A percentile compares a stretch with the other conserved stretches of the same genome.
These are phyloP conservation scores for Tyrannus savana DNA, from an alignment of 2,113 vertebrate species.

Conservation along the genomic window DNA sequence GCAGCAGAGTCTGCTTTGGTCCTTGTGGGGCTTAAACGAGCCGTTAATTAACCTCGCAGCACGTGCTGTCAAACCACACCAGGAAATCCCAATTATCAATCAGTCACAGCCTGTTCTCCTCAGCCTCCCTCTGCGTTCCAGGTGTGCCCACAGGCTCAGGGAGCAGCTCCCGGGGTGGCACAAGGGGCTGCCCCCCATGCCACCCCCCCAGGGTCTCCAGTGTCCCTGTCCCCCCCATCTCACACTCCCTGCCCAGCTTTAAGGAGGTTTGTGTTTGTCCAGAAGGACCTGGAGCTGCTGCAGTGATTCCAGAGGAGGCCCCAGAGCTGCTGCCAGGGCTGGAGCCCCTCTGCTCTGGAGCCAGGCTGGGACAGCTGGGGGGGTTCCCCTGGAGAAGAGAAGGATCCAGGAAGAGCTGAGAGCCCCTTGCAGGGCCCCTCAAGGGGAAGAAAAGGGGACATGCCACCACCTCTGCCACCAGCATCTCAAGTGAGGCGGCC, in stretches of 20 bases:
- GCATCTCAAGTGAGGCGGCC: too few species aligned
- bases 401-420: not conserved
- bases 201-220: not conserved
- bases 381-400: not conserved
- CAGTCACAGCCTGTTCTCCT: not conserved
- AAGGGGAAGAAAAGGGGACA: not conserved
- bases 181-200: not conserved
- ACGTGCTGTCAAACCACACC: not conserved
- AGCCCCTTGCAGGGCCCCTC: not conserved
- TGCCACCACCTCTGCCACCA: not conserved
- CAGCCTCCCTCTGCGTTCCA: not conserved
- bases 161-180: not conserved
- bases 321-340: not conserved
- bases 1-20: not conserved
- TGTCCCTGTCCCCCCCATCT: not conserved
- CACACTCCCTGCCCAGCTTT: not conserved
- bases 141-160: not conserved
- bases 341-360: not conserved
- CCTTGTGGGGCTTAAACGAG: not conserved
- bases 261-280: too few species aligned
- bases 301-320: not conserved
- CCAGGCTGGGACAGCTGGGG: not conserved
- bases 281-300: not conserved
- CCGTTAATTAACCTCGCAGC: not conserved
- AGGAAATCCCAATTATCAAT: not conserved